A percentile compares a stretch with the other conserved stretches of the same genome.
phyloP scores from a whole-genome alignment of 2,113 vertebrate species.

The Okapia johnstoni region DNA sequence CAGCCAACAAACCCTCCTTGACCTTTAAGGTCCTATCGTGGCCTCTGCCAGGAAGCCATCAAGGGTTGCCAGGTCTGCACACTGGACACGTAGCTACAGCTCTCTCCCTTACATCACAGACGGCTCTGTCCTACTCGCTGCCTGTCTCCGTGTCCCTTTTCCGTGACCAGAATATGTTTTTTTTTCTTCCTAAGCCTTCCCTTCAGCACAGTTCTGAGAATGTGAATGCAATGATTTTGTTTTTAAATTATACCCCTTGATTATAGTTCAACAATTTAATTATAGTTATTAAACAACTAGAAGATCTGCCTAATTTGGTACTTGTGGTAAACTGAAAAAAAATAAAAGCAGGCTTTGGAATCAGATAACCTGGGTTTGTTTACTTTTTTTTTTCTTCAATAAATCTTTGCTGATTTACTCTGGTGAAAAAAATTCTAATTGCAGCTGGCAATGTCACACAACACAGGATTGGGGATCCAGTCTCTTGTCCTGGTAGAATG shows the following conservation, averaged over 20 bases:
- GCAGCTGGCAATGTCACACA: not conserved
- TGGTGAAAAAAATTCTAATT: not conserved
- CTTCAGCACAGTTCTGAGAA: conserved; percentile 21
- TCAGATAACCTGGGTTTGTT: not conserved
- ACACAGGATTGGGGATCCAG: not conserved
- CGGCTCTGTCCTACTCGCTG: not conserved
- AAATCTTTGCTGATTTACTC: not conserved
- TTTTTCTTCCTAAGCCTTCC: not conserved
- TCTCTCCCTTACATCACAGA: not conserved
- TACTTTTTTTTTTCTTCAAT: not conserved
- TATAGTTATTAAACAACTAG: conserved; percentile 54
- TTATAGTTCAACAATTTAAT: conserved; percentile 54
- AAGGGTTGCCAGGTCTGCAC: not conserved
- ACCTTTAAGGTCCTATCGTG: rapidly evolving
- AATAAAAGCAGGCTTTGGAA: conserved; percentile 3
- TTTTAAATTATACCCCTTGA: conserved; percentile 56
- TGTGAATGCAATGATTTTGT: conserved; percentile 27
- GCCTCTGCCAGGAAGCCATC: not conserved
- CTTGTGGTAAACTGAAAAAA: not conserved
- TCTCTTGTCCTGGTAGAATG: not conserved
- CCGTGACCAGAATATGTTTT: not conserved
- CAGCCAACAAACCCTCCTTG: not conserved
- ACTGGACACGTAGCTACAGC: rapidly evolving
- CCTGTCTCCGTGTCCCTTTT: not conserved
- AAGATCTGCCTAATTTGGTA: conserved; percentile 33